A percentile compares a stretch with the other conserved stretches of the same genome.
Evolutionary conservation across 1,140 invertebrate genomes (phyloP).

Genomic region (Camponotus pennsylvanicus): DNA sequence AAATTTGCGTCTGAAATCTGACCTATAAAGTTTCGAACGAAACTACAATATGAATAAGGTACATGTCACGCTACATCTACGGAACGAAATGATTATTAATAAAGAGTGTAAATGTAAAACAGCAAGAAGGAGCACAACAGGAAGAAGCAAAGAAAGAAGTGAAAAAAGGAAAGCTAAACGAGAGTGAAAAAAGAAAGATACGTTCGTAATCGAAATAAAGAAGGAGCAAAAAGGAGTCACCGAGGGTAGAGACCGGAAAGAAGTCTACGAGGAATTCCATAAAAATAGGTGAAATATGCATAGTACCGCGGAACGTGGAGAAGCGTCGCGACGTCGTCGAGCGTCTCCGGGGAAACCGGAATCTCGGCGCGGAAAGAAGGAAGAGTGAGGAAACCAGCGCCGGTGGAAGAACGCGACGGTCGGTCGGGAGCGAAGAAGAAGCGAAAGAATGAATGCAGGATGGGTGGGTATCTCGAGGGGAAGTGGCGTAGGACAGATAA

Average conservation of each 20-base stretch:
- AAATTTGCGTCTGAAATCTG: not conserved
- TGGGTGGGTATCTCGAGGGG: slow-evolving; percentile 28
- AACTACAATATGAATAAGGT: not conserved
- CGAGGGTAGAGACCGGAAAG: slow-evolving; percentile 53
- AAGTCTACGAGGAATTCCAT: slow-evolving; percentile 80
- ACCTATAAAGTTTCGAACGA: not conserved
- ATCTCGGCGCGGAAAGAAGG: slow-evolving; percentile 75
- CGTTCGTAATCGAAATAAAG: slow-evolving; percentile 61
- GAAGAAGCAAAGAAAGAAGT: slow-evolving; percentile 28
- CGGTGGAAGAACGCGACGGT: slow-evolving; percentile 66
- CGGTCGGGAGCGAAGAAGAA: slow-evolving; percentile 53
- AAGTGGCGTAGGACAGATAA: slow-evolving; percentile 62
- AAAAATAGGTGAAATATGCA: slow-evolving; percentile 85
- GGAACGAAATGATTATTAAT: not conserved
- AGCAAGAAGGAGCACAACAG: not conserved
- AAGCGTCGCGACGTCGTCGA: slow-evolving; percentile 76
- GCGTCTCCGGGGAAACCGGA: slow-evolving; percentile 78
- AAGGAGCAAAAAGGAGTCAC: slow-evolving; percentile 52
- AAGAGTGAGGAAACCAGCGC: slow-evolving; percentile 69
- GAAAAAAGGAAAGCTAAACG: slow-evolving; percentile 48
- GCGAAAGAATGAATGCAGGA: slow-evolving; percentile 8
- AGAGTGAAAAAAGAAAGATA: not conserved
- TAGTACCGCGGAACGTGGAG: slow-evolving; percentile 78
- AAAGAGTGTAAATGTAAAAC: not conserved
- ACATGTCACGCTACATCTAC: not conserved